Percentiles rank a stretch among this genome's conserved stretches.
Conservation (phyloP, 1,140 invertebrate genomes). For the Lepidurus apus region DNA sequence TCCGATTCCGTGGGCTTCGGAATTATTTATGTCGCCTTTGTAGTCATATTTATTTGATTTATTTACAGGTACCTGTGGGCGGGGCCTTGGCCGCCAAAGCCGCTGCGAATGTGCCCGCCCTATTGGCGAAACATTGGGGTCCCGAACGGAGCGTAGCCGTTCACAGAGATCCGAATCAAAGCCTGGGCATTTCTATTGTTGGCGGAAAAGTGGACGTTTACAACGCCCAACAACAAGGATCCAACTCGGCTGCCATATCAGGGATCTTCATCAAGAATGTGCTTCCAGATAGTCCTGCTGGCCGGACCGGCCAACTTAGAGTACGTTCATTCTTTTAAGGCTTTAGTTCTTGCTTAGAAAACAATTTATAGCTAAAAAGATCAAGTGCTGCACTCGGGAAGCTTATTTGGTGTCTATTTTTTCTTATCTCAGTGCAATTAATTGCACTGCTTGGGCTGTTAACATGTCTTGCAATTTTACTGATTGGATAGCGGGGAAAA, state of each 20-base stretch:
- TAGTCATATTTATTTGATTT: background rate
- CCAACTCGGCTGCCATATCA: conserved; percentile 54
- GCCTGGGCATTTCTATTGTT: conserved; percentile 93
- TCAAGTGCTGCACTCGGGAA: too few relatives aligned
- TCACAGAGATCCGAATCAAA: conserved; percentile 61
- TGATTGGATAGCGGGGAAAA: too few relatives aligned
- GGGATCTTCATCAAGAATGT: conserved; percentile 99
- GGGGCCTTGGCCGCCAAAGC: conserved; percentile 11
- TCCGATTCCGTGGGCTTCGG: background rate
- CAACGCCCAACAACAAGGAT: conserved; percentile 40
- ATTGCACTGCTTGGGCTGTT: too few relatives aligned
- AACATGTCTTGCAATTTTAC: too few relatives aligned
- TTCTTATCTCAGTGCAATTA: too few relatives aligned
- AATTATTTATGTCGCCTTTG: background rate
- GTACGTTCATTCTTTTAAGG: conserved; percentile 46
- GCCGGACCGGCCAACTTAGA: conserved; percentile 77
- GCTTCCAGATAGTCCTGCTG: conserved; percentile 88
- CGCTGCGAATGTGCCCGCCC: conserved; percentile 33
- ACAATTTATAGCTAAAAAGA: too few relatives aligned
- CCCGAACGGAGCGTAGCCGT: conserved; percentile 67
- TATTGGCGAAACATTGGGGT: conserved; percentile 79
- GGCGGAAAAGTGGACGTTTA: conserved; percentile 77
- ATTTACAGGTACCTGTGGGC: conserved; percentile 8
- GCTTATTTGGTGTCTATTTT: too few relatives aligned
- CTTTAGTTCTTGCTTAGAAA: background rate